A percentile compares a stretch with the other conserved stretches of the same genome.
Conservation (phyloP, 2,888 invertebrate genomes). For the Mactromeris polynyma region DNA sequence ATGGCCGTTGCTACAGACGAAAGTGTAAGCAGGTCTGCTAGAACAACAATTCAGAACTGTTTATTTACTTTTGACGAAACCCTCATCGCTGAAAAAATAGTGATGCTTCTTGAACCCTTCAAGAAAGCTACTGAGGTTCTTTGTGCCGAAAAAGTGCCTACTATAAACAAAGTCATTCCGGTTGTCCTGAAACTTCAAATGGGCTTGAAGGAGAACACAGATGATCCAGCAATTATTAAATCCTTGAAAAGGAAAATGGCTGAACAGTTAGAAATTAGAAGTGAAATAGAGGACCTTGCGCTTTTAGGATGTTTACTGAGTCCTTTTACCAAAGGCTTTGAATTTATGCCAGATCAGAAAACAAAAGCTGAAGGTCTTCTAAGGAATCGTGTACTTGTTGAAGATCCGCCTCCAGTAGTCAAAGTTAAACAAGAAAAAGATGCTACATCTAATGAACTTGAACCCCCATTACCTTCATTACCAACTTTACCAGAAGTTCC, state of each 20-base stretch:
- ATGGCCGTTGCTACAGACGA: neutral
- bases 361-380: neutral
- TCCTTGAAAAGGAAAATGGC: conserved; percentile 13
- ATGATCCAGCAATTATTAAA: neutral
- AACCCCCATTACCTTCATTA: too few species aligned
- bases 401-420: too few species aligned
- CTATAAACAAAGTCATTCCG: conserved; percentile 27
- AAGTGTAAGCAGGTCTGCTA: neutral
- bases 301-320: neutral
- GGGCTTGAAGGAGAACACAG: neutral
- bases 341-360: neutral
- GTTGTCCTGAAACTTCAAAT: neutral
- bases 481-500: too few species aligned
- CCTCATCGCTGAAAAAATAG: conserved; percentile 13
- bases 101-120: conserved; percentile 1
- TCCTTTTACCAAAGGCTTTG: conserved; percentile 23
- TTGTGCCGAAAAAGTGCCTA: conserved; percentile 23
- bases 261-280: neutral
- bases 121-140: conserved; percentile 30
- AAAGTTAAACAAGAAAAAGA: too few species aligned
- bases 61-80: conserved; percentile 30
- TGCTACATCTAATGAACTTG: too few species aligned
- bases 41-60: conserved; percentile 2
- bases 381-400: too few species aligned
- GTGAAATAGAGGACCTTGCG: neutral